A percentile compares a stretch with the other conserved stretches of the same genome.
Conservation (phyloP, 2,113 vertebrate species). For the Tragelaphus strepsiceros region DNA sequence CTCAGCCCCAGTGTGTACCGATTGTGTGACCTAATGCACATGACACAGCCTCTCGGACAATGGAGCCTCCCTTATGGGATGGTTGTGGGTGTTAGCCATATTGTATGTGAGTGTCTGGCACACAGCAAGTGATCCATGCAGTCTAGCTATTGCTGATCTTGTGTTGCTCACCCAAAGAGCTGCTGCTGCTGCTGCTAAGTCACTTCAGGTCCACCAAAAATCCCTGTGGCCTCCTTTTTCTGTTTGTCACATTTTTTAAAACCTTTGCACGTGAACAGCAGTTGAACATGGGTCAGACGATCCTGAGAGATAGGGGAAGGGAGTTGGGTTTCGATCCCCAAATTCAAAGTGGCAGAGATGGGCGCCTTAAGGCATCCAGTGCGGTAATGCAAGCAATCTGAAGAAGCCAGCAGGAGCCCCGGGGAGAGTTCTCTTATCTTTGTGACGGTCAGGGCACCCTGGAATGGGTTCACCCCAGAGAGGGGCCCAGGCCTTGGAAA, state of each 20-base stretch:
- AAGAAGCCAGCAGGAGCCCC: rapidly evolving
- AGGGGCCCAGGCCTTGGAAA: background rate
- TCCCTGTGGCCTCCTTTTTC: background rate
- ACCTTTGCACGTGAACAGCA: background rate
- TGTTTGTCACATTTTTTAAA: background rate
- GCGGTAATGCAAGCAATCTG: background rate
- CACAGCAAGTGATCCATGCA: rapidly evolving
- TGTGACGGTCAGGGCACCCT: background rate
- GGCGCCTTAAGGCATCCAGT: rapidly evolving
- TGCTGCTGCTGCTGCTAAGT: too few species aligned
- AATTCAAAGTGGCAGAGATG: background rate
- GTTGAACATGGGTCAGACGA: background rate
- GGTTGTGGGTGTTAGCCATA: background rate
- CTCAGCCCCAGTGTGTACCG: background rate
- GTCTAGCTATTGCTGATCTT: background rate
- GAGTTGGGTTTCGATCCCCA: rapidly evolving
- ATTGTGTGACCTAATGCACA: background rate
- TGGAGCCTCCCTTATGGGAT: rapidly evolving
- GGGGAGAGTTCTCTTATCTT: background rate
- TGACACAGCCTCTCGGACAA: background rate
- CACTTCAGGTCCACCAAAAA: background rate
- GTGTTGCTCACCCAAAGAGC: background rate
- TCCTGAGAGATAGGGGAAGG: background rate
- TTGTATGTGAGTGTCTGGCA: rapidly evolving
- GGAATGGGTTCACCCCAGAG: background rate